A percentile compares a stretch with the other conserved stretches of the same genome.
These are phyloP conservation scores for Dryas iulia DNA, from an alignment of 1,140 invertebrate species.

Conservation along the genomic window DNA sequence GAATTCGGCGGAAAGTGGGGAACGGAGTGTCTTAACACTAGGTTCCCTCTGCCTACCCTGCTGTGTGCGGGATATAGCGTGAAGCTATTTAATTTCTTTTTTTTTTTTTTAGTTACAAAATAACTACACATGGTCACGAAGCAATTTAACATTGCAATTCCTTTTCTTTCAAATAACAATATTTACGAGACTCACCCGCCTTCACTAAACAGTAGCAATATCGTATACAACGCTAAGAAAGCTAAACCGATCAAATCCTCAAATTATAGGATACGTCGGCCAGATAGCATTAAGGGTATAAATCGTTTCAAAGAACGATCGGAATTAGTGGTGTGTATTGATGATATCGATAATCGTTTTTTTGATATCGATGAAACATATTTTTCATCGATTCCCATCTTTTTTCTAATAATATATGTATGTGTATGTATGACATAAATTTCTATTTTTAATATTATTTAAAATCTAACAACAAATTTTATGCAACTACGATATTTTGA, in stretches of 20 bases:
- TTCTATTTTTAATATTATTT: too few species aligned
- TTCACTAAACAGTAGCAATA: slow-evolving; percentile 29
- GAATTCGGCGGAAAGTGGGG: too few species aligned
- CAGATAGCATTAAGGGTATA: slow-evolving; percentile 32
- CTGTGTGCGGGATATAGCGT: too few species aligned
- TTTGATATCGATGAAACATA: not conserved
- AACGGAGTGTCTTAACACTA: too few species aligned
- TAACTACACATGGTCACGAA: not conserved
- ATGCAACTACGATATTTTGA: too few species aligned
- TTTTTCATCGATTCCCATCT: not conserved
- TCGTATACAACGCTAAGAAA: slow-evolving; percentile 29
- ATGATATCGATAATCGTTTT: not conserved
- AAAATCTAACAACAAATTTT: too few species aligned
- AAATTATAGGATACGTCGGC: slow-evolving; percentile 36
- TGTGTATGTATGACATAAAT: too few species aligned
- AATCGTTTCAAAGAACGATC: slow-evolving; percentile 14
- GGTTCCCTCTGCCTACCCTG: too few species aligned
- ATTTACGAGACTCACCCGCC: slow-evolving; percentile 17
- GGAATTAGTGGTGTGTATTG: not conserved
- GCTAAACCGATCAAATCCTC: slow-evolving; percentile 28
- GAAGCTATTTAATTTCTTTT: too few species aligned
- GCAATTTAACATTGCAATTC: slow-evolving; percentile 6
- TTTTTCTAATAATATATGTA: not conserved
- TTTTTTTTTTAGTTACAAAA: not conserved
- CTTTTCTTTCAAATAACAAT: slow-evolving; percentile 7